Evolutionary conservation across 2,888 invertebrate genomes (phyloP).

Genomic region (Lottia scabra): DNA sequence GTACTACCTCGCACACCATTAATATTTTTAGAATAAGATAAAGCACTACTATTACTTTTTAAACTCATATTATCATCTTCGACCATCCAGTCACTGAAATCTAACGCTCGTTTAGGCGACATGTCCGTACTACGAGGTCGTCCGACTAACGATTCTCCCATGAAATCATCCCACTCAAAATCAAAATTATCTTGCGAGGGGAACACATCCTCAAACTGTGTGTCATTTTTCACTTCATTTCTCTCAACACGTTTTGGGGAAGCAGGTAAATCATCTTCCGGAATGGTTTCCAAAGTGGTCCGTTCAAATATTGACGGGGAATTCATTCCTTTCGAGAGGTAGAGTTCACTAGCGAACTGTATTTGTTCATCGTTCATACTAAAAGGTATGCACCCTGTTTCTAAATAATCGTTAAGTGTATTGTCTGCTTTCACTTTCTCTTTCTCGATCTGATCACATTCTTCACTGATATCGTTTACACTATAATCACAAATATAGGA

Average conservation of each 20-base stretch:
- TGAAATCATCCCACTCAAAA: conserved; percentile 60
- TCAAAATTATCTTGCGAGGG: conserved; percentile 42
- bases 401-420: conserved; percentile 3
- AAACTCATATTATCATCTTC: conserved; percentile 27
- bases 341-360: conserved; percentile 48
- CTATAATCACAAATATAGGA: conserved; percentile 25
- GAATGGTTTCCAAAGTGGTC: conserved; percentile 49
- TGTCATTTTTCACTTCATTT: conserved; percentile 33
- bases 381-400: conserved; percentile 4
- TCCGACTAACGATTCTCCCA: conserved; percentile 54
- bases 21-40: conserved; percentile 7
- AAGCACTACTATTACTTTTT: conserved; percentile 23
- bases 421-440: background rate
- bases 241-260: conserved; percentile 42
- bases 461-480: conserved; percentile 4
- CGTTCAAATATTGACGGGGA: conserved; percentile 42
- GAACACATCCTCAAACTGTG: conserved; percentile 47
- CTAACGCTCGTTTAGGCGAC: conserved; percentile 25
- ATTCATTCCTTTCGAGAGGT: conserved; percentile 50
- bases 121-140: conserved; percentile 40
- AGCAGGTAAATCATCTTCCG: conserved; percentile 40
- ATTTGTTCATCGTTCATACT: conserved; percentile 31
- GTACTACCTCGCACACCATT: background rate
- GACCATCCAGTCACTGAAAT: conserved; percentile 33
- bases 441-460: conserved; percentile 1